Base-by-base conservation (phyloP, 1,140 invertebrate species). In the Drosophila mauritiana region DNA sequence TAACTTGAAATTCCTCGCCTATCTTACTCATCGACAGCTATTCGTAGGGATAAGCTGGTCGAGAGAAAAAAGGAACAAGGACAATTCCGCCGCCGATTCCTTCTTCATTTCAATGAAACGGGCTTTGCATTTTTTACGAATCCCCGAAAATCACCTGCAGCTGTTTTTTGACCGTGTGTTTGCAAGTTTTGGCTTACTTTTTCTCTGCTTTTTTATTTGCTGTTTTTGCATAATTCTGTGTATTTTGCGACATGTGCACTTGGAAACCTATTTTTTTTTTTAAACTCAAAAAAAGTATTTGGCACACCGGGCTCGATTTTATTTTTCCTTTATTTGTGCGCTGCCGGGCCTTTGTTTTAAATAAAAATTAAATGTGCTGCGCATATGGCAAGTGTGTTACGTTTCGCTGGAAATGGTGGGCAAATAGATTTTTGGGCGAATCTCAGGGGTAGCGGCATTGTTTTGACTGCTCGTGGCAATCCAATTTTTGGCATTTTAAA, bases 121-220 rank as follows among this genome's bases (percentile, higher is more conserved):
- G 57, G 73, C 55, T 77, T 68, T 77, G 73, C 73, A 77, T 76
- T 74, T 86, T 78, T 76, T 76, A 68, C 43, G 46, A 76, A 58
- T 73, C 67, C 56, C 27, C 64, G 67, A 73, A 76, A 79, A 79
- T 86, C 83, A 86, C 83, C 83, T 86, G 79, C 83, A 88, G 83
- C 79, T 86, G 83, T 76, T 51, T 68, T 76, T 67, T 52, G 62
- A 25, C 53, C 61, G 64, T 74, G 63, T 73, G 70, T 48, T 52
- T 27, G 52, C 72, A 25, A 75, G 65, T 78, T 75, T 67, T 64
- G 59, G 46, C 37, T 57, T 64, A 70, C 15, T 53, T 62, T 36
- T 59, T 46, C 68, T 51, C 49, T 58, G 49, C 63, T 42, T 42
- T 17, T 8, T 70, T 78, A 31, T 22, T 52, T 61, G 49, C 43